Percentiles rank a stretch among this genome's conserved stretches.
These are phyloP conservation scores for Microplitis demolitor DNA, from an alignment of 1,140 invertebrate genomes.

Conservation along the genomic window DNA sequence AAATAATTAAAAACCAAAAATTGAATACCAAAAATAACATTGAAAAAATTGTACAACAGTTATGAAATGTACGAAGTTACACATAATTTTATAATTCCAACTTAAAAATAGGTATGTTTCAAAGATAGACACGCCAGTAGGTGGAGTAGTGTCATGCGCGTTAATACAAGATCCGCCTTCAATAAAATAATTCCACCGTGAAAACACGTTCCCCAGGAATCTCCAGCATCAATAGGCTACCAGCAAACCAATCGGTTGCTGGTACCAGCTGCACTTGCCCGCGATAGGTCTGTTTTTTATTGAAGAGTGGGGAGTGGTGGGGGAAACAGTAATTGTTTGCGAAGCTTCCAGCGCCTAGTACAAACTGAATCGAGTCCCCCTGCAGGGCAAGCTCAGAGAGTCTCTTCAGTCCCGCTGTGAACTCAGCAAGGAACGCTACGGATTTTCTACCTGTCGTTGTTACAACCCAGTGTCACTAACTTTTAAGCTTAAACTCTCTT, in stretches of 20 bases:
- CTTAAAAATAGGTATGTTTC: neutral
- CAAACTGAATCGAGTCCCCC: slow-evolving; percentile 30
- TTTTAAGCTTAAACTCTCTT: neutral
- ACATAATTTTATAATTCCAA: neutral
- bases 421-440: slow-evolving; percentile 56
- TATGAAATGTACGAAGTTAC: too few species aligned
- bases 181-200: slow-evolving; percentile 12
- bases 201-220: slow-evolving; percentile 11
- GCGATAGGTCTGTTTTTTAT: slow-evolving; percentile 10
- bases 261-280: slow-evolving; percentile 33
- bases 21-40: too few species aligned
- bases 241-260: slow-evolving; percentile 38
- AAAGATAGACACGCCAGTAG: slow-evolving; percentile 21
- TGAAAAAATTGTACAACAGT: too few species aligned
- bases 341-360: neutral
- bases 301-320: slow-evolving; percentile 28
- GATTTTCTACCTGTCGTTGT: slow-evolving; percentile 36
- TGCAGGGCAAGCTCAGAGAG: slow-evolving; percentile 40
- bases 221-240: slow-evolving; percentile 4
- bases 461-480: neutral
- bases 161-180: neutral
- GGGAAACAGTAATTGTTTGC: slow-evolving; percentile 26
- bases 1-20: too few species aligned
- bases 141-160: slow-evolving; percentile 42
- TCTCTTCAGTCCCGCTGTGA: slow-evolving; percentile 60